Percentiles rank a stretch among this genome's conserved stretches.
These are phyloP conservation scores for Phortica magna DNA, from an alignment of 2,888 invertebrate species.

Conservation along the genomic window DNA sequence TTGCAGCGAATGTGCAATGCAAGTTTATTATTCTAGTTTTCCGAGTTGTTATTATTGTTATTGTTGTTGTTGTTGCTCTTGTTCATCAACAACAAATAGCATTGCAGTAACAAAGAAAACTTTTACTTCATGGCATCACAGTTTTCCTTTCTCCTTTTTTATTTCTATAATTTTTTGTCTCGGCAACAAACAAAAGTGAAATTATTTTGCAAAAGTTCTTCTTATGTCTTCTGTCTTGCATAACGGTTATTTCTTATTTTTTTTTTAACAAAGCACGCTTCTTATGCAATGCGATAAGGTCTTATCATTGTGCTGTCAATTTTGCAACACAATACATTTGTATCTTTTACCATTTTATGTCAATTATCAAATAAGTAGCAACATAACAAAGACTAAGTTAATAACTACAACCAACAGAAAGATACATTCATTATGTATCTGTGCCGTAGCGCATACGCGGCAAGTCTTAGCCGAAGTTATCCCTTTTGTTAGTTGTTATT, in stretches of 20 bases:
- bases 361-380: no score
- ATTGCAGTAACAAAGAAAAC: not conserved
- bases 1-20: slow-evolving; percentile 1
- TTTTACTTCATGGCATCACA: not conserved
- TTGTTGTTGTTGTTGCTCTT: not conserved
- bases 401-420: no score
- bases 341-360: no score
- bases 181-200: slow-evolving; percentile 13
- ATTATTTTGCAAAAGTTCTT: slow-evolving; percentile 20
- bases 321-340: no score
- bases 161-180: not conserved
- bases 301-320: no score
- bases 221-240: not conserved
- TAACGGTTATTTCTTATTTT: not conserved
- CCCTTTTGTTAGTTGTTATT: not conserved
- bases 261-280: not conserved
- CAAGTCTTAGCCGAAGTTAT: not conserved
- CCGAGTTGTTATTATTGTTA: not conserved
- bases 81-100: not conserved
- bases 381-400: no score
- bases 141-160: slow-evolving; percentile 9
- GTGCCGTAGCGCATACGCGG: no score
- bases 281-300: no score
- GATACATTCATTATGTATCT: no score
- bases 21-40: not conserved